phyloP scores from a whole-genome alignment of 1,140 invertebrate genomes.

The Limonius californicus region DNA sequence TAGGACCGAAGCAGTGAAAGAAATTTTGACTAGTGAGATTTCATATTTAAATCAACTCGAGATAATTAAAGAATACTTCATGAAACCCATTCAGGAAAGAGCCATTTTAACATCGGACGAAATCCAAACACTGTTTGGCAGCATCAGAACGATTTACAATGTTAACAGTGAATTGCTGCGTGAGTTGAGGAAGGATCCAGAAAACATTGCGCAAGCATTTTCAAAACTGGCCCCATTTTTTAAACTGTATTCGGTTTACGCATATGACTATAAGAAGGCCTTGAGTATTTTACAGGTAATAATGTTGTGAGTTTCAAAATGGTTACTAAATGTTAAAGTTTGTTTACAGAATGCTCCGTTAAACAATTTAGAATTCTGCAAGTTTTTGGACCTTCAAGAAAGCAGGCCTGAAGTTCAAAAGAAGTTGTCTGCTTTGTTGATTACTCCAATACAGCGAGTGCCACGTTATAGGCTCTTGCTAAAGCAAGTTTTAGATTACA shows the following conservation, averaged over 20 bases:
- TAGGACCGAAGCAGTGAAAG: not conserved
- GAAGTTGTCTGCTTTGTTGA: constrained; percentile 67
- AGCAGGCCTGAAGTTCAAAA: constrained; percentile 64
- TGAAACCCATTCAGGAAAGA: not conserved
- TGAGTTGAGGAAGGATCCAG: constrained; percentile 59
- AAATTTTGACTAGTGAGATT: not conserved
- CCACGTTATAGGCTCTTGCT: constrained; percentile 71
- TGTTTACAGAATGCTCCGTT: constrained; percentile 54
- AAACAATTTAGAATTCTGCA: constrained; percentile 56
- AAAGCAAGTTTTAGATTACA: constrained; percentile 63
- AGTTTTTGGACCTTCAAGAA: constrained; percentile 63
- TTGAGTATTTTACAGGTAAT: constrained; percentile 54
- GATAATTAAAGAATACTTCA: not conserved
- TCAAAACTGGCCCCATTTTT: constrained; percentile 70
- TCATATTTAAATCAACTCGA: not conserved
- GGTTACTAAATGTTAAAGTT: not conserved
- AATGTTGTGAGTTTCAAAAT: not conserved
- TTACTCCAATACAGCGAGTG: constrained; percentile 72
- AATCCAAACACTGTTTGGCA: not conserved
- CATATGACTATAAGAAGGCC: constrained; percentile 67
- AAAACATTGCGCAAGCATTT: constrained; percentile 65
- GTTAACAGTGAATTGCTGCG: constrained; percentile 65
- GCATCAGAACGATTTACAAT: constrained; percentile 62
- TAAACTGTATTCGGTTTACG: constrained; percentile 74
- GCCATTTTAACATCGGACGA: not conserved